Conservation (phyloP, 2,888 invertebrate genomes). For the Labia minor region DNA sequence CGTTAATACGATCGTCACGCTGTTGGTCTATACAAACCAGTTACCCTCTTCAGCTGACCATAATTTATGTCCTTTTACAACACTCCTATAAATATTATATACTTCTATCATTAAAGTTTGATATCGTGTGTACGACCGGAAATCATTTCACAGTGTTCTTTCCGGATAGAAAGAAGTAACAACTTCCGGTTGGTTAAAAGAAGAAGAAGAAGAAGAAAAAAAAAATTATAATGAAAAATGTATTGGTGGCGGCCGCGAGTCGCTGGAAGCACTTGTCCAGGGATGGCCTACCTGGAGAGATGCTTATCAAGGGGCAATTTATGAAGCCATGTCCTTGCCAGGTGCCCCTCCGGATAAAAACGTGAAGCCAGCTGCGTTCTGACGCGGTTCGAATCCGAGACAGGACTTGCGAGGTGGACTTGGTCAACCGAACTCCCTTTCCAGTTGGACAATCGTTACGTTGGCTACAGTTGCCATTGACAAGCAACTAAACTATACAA, state of each 20-base stretch:
- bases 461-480: no score
- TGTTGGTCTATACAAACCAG: neutral
- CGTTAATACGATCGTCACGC: neutral
- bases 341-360: neutral
- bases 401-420: no score
- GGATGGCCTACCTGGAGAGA: constrained; percentile 13
- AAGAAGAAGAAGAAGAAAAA: no score
- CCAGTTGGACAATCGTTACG: no score
- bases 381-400: neutral
- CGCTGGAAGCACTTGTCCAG: constrained; percentile 8
- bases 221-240: constrained; percentile 5
- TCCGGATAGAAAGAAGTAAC: neutral
- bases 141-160: constrained; percentile 13
- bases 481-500: no score
- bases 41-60: neutral
- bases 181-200: neutral
- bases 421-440: no score
- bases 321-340: constrained; percentile 13
- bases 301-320: constrained; percentile 2
- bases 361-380: neutral
- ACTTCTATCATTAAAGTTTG: neutral
- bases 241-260: neutral
- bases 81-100: neutral
- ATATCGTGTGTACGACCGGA: constrained; percentile 13
- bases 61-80: neutral